Base-by-base conservation (phyloP, 2,113 vertebrate genomes). In the Channa maculata region DNA sequence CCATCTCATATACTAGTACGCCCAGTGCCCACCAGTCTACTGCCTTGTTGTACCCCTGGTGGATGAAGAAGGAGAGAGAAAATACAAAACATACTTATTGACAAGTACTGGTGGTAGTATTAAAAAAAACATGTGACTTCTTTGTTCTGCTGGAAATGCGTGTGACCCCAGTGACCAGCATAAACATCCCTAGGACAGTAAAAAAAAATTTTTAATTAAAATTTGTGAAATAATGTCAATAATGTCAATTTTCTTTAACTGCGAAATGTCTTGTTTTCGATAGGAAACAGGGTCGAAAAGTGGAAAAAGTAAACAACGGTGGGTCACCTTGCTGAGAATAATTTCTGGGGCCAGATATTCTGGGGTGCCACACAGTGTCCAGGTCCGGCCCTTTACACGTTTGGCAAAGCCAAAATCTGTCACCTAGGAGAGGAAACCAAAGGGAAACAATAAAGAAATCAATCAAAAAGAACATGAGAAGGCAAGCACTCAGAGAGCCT, bases 21-120 rank as follows among this genome's bases (percentile, higher is more conserved):
- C 96, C 96, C 49, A 98, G 89, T 2, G 96, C 96, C 96, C 96
- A 98, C 96, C 96, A 98, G 91, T 98, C 96, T 77, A 98, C 96
- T 0, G 96, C 96, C 77, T 98, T 98, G 92, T 98, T 98, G 80
- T 98, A 98, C 15, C 96, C 96, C 95, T 96, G 61, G 51, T 69
- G 13, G 44, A 14, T 12, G 39, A n/a, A 10, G 44, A 38, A 57
- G 34, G 13, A 38, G 8, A 5, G 7, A 64, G 10, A 50, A 6
- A 55, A n/a, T 34, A 54, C 5, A 14, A 41, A 1, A 63, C 15
- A 45, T 6, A 15, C 8, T 57, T 51, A 57, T 12, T 15, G 34
- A 46, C 8, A 33, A 5, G 4, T 37, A 14, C 44, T 12, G 4
- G 37, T 41, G 39, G 6, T 2, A 3, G 6, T 1, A 38, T 36